A percentile compares a stretch with the other conserved stretches of the same genome.
Evolutionary conservation across 2,113 vertebrate species (phyloP).

Genomic region (Porphyrio hochstetteri): DNA sequence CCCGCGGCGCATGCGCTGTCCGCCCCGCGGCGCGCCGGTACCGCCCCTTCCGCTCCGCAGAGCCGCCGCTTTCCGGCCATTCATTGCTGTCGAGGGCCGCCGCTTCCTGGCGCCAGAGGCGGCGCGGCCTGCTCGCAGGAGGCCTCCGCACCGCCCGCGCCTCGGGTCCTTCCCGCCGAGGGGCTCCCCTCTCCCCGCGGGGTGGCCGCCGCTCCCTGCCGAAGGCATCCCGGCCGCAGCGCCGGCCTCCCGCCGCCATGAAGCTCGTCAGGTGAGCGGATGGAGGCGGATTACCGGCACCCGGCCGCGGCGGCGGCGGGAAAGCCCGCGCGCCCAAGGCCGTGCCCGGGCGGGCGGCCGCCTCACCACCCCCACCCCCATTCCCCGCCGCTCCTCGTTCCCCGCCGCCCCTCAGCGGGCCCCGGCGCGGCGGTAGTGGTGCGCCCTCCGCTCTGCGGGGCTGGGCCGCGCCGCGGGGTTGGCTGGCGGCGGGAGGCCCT

Average conservation of each 20-base stretch:
- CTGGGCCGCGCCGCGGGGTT: neutral
- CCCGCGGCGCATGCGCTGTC: neutral
- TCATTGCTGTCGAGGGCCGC: neutral
- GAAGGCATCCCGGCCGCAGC: neutral
- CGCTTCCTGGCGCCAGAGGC: neutral
- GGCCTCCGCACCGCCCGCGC: neutral
- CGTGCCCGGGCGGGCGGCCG: neutral
- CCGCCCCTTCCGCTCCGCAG: neutral
- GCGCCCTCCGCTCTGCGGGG: no score
- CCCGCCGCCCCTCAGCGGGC: neutral
- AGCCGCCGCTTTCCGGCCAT: neutral
- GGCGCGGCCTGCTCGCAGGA: neutral
- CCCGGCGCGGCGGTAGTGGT: neutral
- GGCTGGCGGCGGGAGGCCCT: neutral
- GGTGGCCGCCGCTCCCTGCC: neutral
- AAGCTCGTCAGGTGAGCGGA: slow-evolving; percentile 52
- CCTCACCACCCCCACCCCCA: no score
- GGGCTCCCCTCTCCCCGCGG: neutral
- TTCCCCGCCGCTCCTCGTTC: no score
- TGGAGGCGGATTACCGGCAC: neutral
- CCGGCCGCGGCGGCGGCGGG: neutral
- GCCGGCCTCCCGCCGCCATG: neutral
- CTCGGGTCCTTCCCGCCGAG: neutral
- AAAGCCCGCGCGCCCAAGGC: neutral
- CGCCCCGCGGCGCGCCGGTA: neutral